Evolutionary conservation across 1,140 invertebrate species (phyloP).

Genomic region (Eumeta japonica): DNA sequence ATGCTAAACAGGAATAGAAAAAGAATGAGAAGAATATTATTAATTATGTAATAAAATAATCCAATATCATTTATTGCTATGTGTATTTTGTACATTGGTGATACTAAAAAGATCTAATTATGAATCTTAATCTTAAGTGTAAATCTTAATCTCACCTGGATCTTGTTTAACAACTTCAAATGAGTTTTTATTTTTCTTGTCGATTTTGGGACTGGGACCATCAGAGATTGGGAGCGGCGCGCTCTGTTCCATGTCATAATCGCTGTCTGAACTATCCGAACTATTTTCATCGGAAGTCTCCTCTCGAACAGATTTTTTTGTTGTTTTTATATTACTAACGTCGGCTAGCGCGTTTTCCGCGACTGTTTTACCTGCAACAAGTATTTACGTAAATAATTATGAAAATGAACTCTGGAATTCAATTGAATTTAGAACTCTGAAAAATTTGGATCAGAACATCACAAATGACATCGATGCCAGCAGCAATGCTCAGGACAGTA

Average conservation of each 20-base stretch:
- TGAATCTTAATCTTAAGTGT: too few species aligned
- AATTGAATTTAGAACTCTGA: too few species aligned
- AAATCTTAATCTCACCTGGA: slow-evolving; percentile 48
- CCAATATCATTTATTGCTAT: too few species aligned
- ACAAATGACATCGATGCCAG: too few species aligned
- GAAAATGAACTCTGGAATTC: slow-evolving; percentile 3
- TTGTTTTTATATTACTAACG: too few species aligned
- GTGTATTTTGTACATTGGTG: too few species aligned
- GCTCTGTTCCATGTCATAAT: slow-evolving; percentile 64
- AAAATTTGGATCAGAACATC: too few species aligned
- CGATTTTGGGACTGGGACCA: slow-evolving; percentile 31
- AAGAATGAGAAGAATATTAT: too few species aligned
- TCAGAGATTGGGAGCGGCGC: slow-evolving; percentile 20
- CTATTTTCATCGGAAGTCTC: slow-evolving; percentile 33
- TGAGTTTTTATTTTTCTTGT: slow-evolving; percentile 60
- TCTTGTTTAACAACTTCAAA: slow-evolving; percentile 69
- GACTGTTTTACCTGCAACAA: slow-evolving; percentile 50
- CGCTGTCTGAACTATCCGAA: slow-evolving; percentile 57
- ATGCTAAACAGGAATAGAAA: too few species aligned
- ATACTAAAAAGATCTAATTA: too few species aligned
- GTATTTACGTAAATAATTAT: background rate
- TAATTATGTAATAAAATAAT: too few species aligned
- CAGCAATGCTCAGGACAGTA: too few species aligned
- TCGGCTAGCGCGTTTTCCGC: slow-evolving; percentile 53
- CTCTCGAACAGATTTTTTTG: slow-evolving; percentile 20